Evolutionary conservation across 2,113 vertebrate genomes (phyloP).

Genomic region (Mustela lutreola): DNA sequence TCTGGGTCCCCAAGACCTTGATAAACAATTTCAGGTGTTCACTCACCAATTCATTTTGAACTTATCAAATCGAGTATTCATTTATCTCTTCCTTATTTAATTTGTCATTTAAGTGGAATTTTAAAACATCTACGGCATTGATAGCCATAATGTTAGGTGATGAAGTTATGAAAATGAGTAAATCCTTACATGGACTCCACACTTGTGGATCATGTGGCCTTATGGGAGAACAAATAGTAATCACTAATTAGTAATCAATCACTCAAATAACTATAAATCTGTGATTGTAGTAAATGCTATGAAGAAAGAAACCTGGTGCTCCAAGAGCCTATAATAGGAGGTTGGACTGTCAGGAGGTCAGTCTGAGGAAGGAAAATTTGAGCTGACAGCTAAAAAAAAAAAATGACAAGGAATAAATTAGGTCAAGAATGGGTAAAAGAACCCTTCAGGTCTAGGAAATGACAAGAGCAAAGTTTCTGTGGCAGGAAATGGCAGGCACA

Average conservation of each 20-base stretch:
- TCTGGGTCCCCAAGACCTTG: background rate
- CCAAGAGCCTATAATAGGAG: background rate
- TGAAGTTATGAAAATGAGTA: background rate
- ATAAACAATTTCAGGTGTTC: background rate
- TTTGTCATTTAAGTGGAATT: constrained; percentile 15
- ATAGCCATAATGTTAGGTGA: background rate
- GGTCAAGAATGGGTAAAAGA: background rate
- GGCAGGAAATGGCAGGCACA: background rate
- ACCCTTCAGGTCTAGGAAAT: background rate
- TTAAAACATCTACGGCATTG: background rate
- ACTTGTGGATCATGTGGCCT: background rate
- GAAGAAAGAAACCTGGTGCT: background rate
- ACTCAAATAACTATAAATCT: background rate
- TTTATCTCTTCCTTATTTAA: constrained; percentile 28
- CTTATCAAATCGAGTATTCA: background rate
- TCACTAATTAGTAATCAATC: background rate
- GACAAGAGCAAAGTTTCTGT: background rate
- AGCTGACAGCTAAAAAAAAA: background rate
- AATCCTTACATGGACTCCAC: background rate
- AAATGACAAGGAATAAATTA: background rate
- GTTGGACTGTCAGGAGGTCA: background rate
- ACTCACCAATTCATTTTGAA: background rate
- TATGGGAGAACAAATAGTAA: background rate
- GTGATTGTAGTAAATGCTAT: background rate
- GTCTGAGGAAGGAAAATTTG: background rate